These are phyloP conservation scores for Lagria hirta DNA, from an alignment of 2,888 invertebrate species.

Conservation along the genomic window DNA sequence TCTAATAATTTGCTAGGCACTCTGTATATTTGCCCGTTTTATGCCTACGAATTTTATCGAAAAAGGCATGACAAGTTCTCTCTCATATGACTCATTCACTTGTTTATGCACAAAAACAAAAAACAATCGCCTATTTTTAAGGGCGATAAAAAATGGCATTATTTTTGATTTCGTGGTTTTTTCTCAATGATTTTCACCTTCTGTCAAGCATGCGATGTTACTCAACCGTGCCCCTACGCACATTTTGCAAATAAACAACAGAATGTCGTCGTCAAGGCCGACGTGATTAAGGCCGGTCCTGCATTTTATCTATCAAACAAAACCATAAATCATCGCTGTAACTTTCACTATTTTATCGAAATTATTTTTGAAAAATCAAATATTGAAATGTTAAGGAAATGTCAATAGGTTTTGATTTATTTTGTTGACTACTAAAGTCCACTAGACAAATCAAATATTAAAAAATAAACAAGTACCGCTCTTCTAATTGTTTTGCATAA, in stretches of 20 bases:
- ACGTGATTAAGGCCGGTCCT: constrained; percentile 13
- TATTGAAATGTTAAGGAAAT: too few species aligned
- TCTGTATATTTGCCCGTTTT: too few species aligned
- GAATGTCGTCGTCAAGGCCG: constrained; percentile 18
- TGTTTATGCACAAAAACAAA: not conserved
- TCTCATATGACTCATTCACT: constrained; percentile 32
- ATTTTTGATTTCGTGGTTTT: constrained; percentile 1
- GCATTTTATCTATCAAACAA: constrained; percentile 11
- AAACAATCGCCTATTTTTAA: constrained; percentile 5
- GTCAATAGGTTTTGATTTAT: too few species aligned
- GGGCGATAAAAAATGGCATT: constrained; percentile 5
- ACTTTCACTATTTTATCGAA: constrained; percentile 8
- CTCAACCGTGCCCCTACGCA: constrained; percentile 12
- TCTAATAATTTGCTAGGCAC: too few species aligned
- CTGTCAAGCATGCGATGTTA: constrained; percentile 4
- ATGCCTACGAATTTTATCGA: constrained; percentile 30
- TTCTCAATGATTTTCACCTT: constrained; percentile 1
- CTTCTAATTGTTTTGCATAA: too few species aligned
- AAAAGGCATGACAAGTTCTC: constrained; percentile 41
- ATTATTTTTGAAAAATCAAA: not conserved
- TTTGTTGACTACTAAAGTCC: too few species aligned
- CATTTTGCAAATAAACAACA: constrained; percentile 14
- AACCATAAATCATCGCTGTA: constrained; percentile 7
- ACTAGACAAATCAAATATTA: too few species aligned
- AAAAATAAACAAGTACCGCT: too few species aligned